Conservation (phyloP, 1,140 invertebrate genomes). For the Phymorhynchus buccinoides region DNA sequence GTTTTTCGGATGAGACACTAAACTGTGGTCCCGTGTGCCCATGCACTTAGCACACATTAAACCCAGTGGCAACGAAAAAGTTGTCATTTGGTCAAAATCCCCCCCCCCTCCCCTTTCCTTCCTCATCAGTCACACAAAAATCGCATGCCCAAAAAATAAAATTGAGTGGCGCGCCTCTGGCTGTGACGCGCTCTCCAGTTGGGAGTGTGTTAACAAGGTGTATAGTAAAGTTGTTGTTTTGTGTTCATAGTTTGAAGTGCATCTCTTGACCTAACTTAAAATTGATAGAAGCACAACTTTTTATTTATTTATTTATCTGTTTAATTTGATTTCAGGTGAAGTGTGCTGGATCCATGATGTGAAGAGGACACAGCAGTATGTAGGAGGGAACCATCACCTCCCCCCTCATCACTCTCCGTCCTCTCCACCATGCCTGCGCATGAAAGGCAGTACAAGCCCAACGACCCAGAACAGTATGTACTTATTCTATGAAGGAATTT, state of each 20-base stretch:
- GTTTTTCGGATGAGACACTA: too few relatives aligned
- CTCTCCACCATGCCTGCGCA: conserved; percentile 38
- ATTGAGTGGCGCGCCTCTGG: too few relatives aligned
- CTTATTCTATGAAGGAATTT: not conserved
- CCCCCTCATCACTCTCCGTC: conserved; percentile 30
- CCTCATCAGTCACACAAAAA: too few relatives aligned
- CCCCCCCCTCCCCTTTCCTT: too few relatives aligned
- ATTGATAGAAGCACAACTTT: not conserved
- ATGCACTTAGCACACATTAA: too few relatives aligned
- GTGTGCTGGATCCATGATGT: conserved; percentile 4
- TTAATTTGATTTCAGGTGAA: conserved; percentile 4
- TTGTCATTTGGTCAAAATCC: too few relatives aligned
- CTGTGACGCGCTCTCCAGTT: too few relatives aligned
- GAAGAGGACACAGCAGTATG: not conserved
- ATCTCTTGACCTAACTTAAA: not conserved
- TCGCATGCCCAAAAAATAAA: not conserved
- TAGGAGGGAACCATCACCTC: not conserved
- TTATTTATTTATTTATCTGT: not conserved
- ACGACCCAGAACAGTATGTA: conserved; percentile 42
- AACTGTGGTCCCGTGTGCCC: too few relatives aligned
- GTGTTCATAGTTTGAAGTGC: not conserved
- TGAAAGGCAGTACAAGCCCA: conserved; percentile 35
- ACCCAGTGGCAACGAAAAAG: too few relatives aligned
- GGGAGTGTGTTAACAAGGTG: too few relatives aligned
- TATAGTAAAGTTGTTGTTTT: too few relatives aligned